These are phyloP conservation scores for Ranitomeya imitator DNA, from an alignment of 2,113 vertebrate species.

Conservation along the genomic window DNA sequence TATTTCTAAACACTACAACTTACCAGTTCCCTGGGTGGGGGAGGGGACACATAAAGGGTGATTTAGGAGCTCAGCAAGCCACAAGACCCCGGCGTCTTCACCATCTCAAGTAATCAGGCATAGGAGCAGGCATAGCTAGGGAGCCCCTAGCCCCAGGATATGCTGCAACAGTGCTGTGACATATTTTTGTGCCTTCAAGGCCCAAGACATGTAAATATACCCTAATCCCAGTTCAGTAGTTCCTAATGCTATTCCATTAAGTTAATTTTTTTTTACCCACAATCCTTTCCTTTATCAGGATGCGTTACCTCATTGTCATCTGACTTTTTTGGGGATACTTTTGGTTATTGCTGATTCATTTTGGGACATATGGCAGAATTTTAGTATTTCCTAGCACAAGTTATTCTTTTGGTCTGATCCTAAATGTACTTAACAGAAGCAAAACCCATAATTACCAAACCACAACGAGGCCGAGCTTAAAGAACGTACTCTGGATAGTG, in stretches of 20 bases:
- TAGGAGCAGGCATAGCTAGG: too few species aligned
- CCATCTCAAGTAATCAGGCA: too few species aligned
- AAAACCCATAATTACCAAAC: constrained; percentile 13
- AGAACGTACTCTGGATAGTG: not conserved
- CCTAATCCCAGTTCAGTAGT: not conserved
- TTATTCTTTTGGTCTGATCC: not conserved
- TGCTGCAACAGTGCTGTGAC: too few species aligned
- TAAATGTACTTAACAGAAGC: constrained; percentile 2
- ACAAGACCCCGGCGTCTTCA: too few species aligned
- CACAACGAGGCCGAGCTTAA: not conserved
- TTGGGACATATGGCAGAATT: not conserved
- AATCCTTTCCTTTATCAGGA: not conserved
- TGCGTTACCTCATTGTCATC: not conserved
- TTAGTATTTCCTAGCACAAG: not conserved
- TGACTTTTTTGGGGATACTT: not conserved
- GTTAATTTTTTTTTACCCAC: not conserved
- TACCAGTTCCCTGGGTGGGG: too few species aligned
- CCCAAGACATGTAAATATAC: too few species aligned
- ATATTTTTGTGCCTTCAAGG: too few species aligned
- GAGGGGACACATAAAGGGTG: too few species aligned
- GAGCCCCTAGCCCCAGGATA: too few species aligned
- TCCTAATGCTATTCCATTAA: not conserved
- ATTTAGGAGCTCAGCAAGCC: too few species aligned
- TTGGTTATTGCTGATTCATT: not conserved
- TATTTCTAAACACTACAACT: too few species aligned